Evolutionary conservation across 2,113 vertebrate genomes (phyloP), one percentile per base, ranked within the genome.

Genomic region (Caranx ignobilis): DNA sequence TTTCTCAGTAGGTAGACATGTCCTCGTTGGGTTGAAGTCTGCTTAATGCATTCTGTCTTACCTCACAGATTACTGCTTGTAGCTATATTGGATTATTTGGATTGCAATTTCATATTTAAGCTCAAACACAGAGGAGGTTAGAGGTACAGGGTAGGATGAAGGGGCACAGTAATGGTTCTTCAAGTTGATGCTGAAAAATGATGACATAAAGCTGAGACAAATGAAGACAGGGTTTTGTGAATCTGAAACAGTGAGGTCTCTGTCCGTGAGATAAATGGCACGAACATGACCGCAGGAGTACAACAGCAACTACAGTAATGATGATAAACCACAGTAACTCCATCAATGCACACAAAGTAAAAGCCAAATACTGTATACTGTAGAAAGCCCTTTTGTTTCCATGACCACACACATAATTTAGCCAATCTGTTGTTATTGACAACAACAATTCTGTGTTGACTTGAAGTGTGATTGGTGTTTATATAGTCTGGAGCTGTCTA

Each of bases 61-160:
- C 45, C 73, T 50, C 64, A 50, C 39, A 69, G 67, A 89, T 82
- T 79, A 79, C 41, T 47, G 4, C 66, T 37, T 74, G 69, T 62
- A 60, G 43, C 52, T 43, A 19, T 50, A 60, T 31, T 54, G 62
- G 73, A 70, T 77, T 70, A 79, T 63, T 45, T 18, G 7, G 41
- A 78, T 55, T 78, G 54, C 0, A 52, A 64, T 75, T 34, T 67
- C 43, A 55, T 35, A 48, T 64, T 4, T 55, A 50, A 80, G 31
- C 4, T 21, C 3, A 43, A 56, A 47, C 55, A 21, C 11, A 47
- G 7, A 43, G 9, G 69, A 50, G 80, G 41, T 54, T 39, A 48
- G 32, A 56, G 45, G 37, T 71, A n/a, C 35, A 19, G 39, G 21
- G 39, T 0, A 57, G 54, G 26, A 35, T 50, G 10, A 64, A 31